Base-by-base conservation (phyloP, 2,113 vertebrate species). In the Pardalotus punctatus region DNA sequence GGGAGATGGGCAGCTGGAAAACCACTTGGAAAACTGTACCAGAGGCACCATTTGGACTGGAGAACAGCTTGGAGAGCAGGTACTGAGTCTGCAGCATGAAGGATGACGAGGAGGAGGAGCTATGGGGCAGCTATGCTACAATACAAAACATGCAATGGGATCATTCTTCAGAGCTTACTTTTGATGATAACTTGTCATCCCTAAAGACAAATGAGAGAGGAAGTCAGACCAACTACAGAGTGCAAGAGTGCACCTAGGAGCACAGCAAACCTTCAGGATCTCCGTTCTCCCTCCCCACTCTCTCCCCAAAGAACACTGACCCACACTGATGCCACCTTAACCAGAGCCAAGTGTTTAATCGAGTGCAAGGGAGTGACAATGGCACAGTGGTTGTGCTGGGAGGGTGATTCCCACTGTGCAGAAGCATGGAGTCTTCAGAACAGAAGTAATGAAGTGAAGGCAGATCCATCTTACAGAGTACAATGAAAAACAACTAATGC, bases 271-370 rank as follows among this genome's bases (percentile, higher is more conserved):
- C 54, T 42, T 21, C 43, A 33, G n/a, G 38, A 33, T 31, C 36
- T 47, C 27, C 0, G 2, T 58, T 72, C 23, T 5, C 24, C 47
- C 9, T 14, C 17, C 45, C 50, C 40, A 23, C 12, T 2, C 58
- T 43, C 29, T 43, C 43, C 70, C 74, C 64, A 84, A 25, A 94
- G 69, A 72, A 71, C 85, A 83, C n/a, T 4, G 13, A 86, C 85
- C 90, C 92, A 90, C 67, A 24, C 2, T 7, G 67, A 22, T 15
- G 64, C 64, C 94, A 90, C 94, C 93, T 94, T 94, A 85, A 86
- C 92, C 94, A 96, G 80, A 95, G 90, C 90, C 18, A 6, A 94
- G 79, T 64, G 88, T 95, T 96, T 94, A 92, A 93, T 90, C 6
- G 72, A 93, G 73, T 70, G 90, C 79, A 74, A 70, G 62, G 82